Conservation (phyloP, 1,140 invertebrate genomes). For the Calliphora vicina region DNA sequence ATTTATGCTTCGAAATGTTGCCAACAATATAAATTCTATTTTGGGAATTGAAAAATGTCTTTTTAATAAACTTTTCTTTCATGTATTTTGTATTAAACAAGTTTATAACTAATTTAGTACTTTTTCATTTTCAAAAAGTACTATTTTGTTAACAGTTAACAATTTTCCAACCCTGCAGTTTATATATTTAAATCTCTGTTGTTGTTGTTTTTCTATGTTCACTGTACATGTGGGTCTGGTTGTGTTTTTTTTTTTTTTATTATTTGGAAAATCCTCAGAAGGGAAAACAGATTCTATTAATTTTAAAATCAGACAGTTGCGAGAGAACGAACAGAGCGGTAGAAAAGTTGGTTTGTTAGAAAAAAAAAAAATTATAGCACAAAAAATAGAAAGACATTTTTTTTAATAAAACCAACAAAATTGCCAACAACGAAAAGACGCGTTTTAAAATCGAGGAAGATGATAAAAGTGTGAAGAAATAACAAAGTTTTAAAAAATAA, state of each 20-base stretch:
- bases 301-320: not conserved
- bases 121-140: no score
- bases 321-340: constrained; percentile 22
- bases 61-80: no score
- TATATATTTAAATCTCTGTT: not conserved
- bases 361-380: not conserved
- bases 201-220: not conserved
- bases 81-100: no score
- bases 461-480: not conserved
- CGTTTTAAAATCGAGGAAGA: not conserved
- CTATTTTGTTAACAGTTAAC: no score
- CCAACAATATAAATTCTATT: no score
- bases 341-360: not conserved
- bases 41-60: no score
- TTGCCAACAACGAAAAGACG: not conserved
- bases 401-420: not conserved
- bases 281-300: not conserved
- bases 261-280: not conserved
- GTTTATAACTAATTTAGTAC: no score
- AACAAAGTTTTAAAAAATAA: not conserved
- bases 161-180: no score
- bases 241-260: not conserved
- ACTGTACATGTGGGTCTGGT: not conserved
- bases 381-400: no score
- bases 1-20: no score